Evolutionary conservation across 2,888 invertebrate genomes (phyloP).

Genomic region (Hoplodrina ambigua): DNA sequence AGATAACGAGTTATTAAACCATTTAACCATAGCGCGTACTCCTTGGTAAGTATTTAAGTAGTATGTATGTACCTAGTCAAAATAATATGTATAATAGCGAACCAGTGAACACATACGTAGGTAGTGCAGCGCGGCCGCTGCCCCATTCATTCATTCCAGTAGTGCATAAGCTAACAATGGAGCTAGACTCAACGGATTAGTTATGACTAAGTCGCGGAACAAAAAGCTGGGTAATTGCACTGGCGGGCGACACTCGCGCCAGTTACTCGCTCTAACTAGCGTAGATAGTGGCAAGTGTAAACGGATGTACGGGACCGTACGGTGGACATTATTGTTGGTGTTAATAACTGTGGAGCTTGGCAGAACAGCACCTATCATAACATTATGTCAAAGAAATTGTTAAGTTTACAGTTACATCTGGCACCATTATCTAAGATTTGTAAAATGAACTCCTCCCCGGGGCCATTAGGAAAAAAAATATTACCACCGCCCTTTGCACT

Average conservation of each 20-base stretch:
- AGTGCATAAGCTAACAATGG: constrained; percentile 43
- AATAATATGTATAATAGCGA: constrained; percentile 3
- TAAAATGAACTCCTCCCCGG: too few species aligned
- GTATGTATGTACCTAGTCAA: not conserved
- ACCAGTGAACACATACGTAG: constrained; percentile 17
- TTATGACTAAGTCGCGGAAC: constrained; percentile 55
- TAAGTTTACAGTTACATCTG: not conserved
- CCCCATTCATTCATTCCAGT: constrained; percentile 43
- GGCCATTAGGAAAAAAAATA: too few species aligned
- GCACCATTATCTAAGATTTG: too few species aligned
- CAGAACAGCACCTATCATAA: not conserved
- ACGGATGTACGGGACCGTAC: constrained; percentile 21
- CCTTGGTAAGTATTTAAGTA: too few species aligned
- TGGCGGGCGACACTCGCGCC: constrained; percentile 40
- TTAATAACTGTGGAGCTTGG: not conserved
- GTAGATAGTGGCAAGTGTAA: constrained; percentile 42
- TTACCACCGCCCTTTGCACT: too few species aligned
- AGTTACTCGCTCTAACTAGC: constrained; percentile 43
- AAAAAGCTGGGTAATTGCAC: constrained; percentile 59
- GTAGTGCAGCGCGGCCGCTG: not conserved
- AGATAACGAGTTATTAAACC: constrained; percentile 35
- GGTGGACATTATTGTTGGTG: not conserved
- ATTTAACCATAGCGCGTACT: constrained; percentile 37
- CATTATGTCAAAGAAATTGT: not conserved
- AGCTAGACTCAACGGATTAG: constrained; percentile 57